These are phyloP conservation scores for Lasiurus borealis DNA, from an alignment of 2,113 vertebrate species.

Conservation along the genomic window DNA sequence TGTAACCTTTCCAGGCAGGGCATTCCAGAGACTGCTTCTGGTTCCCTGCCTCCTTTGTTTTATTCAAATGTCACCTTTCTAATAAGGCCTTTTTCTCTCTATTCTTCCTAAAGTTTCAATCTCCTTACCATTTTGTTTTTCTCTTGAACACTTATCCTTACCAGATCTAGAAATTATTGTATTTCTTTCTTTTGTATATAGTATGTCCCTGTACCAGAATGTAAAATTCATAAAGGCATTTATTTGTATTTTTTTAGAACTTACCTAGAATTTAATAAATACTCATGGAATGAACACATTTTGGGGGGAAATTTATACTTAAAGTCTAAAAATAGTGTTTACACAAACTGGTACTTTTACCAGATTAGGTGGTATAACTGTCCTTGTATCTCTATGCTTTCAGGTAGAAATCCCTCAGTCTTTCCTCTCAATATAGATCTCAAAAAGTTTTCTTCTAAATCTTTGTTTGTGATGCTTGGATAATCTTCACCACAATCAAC, in stretches of 20 bases:
- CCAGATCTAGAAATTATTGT: not conserved
- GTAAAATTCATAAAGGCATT: not conserved
- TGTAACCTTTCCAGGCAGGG: not conserved
- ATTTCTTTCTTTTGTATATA: not conserved
- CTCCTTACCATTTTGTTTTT: not conserved
- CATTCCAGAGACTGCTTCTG: not conserved
- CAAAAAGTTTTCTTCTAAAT: not conserved
- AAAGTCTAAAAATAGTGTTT: not conserved
- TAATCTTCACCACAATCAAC: not conserved
- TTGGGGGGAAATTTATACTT: constrained; percentile 28
- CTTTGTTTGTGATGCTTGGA: not conserved
- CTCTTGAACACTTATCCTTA: not conserved
- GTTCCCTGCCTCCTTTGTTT: not conserved
- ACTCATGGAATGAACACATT: not conserved
- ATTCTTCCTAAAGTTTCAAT: not conserved
- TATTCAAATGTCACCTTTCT: not conserved
- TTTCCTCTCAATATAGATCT: not conserved
- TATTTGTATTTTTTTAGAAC: not conserved
- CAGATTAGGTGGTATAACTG: not conserved
- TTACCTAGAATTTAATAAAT: constrained; percentile 11
- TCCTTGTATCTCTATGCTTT: not conserved
- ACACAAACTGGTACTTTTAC: not conserved
- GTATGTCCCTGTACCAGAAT: not conserved
- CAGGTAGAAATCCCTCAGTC: not conserved
- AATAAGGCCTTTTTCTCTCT: not conserved